Base-by-base conservation (phyloP, 2,888 invertebrate species). In the Eupithecia centaureata region DNA sequence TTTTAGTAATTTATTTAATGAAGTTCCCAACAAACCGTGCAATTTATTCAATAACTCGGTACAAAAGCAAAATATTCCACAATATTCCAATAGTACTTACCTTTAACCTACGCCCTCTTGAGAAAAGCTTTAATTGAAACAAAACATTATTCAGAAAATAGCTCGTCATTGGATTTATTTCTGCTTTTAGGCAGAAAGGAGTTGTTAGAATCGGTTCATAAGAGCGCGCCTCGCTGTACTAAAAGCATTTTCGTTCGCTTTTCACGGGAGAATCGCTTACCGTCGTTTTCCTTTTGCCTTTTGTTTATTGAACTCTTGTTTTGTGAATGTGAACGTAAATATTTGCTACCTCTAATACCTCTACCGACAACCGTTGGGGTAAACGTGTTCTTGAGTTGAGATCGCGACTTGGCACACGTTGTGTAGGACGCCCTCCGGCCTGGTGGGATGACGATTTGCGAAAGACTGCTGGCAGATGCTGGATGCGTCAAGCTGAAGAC, bases 191-290 rank as follows among this genome's bases (percentile, higher is more conserved):
- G 65, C 59, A 56, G 58, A 68, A 70, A 68, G 42, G 22, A 32
- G 25, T 30, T 72, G 72, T 72, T 72, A 72, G 71, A 69, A 69
- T 68, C 63, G 59, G 59, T 65, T 68, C 66, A 65, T 61, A 72
- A 64, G 47, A 72, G n/a, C 25, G 64, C 70, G 61, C 62, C 52
- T 67, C 64, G 51, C 54, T 66, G 60, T 65, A 66, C 69, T 63
- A 65, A 62, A n/a, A 59, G 64, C 58, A 58, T 68, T 67, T 72
- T 64, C 51, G 27, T 42, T 61, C 38, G 56, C 61, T 59, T 60
- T 64, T 66, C 42, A 61, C 63, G 61, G 63, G 30, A 65, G 57
- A 69, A 42, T 54, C 35, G 60, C 25, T 42, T 35, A 18, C n/a
- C 65, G 27, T 47, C 27, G 42, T 33, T 65, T 67, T 65, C 59